These are phyloP conservation scores for Meiosimyza platycephala DNA, from an alignment of 2,888 invertebrate genomes.

Conservation along the genomic window DNA sequence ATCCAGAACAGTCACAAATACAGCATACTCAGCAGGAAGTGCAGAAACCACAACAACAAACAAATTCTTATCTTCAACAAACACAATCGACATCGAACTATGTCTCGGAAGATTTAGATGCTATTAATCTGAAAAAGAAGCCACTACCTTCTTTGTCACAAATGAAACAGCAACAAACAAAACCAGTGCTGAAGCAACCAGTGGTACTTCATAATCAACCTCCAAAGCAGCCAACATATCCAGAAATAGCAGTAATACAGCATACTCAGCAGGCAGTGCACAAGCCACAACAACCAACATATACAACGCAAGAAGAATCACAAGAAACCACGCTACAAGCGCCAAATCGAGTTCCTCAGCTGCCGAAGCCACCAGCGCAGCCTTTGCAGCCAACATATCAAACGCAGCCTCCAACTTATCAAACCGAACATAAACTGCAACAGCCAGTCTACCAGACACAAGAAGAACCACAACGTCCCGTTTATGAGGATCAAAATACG, in stretches of 20 bases:
- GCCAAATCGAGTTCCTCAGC: slow-evolving; percentile 16
- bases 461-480: slow-evolving; percentile 31
- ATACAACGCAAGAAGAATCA: neutral
- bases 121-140: slow-evolving; percentile 48
- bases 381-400: neutral
- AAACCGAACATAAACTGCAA: neutral
- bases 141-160: slow-evolving; percentile 49
- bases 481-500: slow-evolving; percentile 55
- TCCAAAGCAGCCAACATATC: neutral
- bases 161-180: slow-evolving; percentile 44
- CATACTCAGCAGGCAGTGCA: neutral
- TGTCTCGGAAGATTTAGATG: slow-evolving; percentile 33
- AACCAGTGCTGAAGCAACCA: slow-evolving; percentile 44
- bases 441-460: neutral
- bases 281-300: neutral
- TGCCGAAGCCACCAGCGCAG: neutral
- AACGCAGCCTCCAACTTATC: no score
- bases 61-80: slow-evolving; percentile 14
- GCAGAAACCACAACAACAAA: neutral
- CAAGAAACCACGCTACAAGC: neutral
- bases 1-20: neutral
- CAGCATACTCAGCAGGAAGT: neutral
- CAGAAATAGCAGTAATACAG: neutral
- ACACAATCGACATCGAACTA: slow-evolving; percentile 16
- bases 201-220: neutral